Evolutionary conservation across 2,888 invertebrate species (phyloP).

Genomic region (Dolomedes plantarius): DNA sequence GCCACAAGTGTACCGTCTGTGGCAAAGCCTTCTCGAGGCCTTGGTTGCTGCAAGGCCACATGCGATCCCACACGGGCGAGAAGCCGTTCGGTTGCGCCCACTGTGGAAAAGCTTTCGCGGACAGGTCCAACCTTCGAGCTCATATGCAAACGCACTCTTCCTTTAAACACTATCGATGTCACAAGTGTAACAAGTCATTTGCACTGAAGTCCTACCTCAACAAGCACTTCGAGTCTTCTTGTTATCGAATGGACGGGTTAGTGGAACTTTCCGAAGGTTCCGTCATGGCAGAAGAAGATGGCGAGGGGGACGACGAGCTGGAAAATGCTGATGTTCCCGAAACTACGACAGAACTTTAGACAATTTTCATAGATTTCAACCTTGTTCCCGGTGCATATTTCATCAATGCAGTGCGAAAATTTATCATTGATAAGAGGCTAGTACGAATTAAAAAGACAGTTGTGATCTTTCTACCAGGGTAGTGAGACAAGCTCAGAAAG

Average conservation of each 20-base stretch:
- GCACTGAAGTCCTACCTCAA: constrained; percentile 95
- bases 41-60: constrained; percentile 92
- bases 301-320: constrained; percentile 27
- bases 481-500: too few species aligned
- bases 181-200: constrained; percentile 91
- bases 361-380: not conserved
- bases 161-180: constrained; percentile 91
- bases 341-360: not conserved
- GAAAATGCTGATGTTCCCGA: constrained; percentile 4
- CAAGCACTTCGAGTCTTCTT: constrained; percentile 86
- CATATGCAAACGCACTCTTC: constrained; percentile 96
- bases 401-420: not conserved
- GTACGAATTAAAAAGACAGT: too few species aligned
- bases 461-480: too few species aligned
- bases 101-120: constrained; percentile 95
- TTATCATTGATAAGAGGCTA: too few species aligned
- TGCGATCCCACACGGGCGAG: constrained; percentile 91
- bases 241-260: constrained; percentile 51
- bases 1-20: constrained; percentile 89
- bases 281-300: constrained; percentile 28
- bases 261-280: constrained; percentile 10
- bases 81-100: constrained; percentile 94
- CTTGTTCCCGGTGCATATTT: not conserved
- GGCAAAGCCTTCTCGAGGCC: constrained; percentile 92
- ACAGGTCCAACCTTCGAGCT: constrained; percentile 92